phyloP scores from a whole-genome alignment of 35 echinoderm and acorn worm species.

The Chiridota heheva region DNA sequence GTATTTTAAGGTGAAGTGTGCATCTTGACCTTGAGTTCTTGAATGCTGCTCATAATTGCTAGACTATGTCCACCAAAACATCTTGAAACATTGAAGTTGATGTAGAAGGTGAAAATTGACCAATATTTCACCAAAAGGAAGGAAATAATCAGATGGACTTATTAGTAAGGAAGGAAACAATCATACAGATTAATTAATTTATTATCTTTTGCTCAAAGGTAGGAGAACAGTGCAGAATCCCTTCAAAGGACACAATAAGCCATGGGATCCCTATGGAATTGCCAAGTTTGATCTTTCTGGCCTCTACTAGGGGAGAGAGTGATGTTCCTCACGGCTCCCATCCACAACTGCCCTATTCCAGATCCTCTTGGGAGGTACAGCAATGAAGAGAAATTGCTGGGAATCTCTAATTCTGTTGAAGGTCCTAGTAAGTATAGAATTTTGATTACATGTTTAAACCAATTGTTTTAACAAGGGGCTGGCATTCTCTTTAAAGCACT shows the following conservation, averaged over 20 bases:
- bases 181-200: too few relatives aligned
- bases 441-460: background rate
- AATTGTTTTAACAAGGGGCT: too few relatives aligned
- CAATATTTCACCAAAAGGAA: too few relatives aligned
- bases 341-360: slow-evolving; percentile 95
- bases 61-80: too few relatives aligned
- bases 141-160: too few relatives aligned
- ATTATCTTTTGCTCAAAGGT: slow-evolving; percentile 50
- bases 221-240: slow-evolving; percentile 96
- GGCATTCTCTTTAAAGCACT: too few relatives aligned
- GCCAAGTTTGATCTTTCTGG: slow-evolving; percentile 93
- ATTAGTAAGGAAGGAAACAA: too few relatives aligned
- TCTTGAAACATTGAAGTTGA: too few relatives aligned
- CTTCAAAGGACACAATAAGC: slow-evolving; percentile 70
- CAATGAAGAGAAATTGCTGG: slow-evolving; percentile 54
- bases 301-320: slow-evolving; percentile 83
- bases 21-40: too few relatives aligned
- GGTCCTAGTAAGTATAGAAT: slow-evolving; percentile 82
- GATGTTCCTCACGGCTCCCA: slow-evolving; percentile 74
- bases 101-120: too few relatives aligned
- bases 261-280: slow-evolving; percentile 94
- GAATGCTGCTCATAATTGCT: too few relatives aligned
- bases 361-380: slow-evolving; percentile 76
- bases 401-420: slow-evolving; percentile 86
- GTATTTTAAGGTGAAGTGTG: too few relatives aligned